Evolutionary conservation across 2,888 invertebrate species (phyloP).

Genomic region (Sceliomorpha sp.): DNA sequence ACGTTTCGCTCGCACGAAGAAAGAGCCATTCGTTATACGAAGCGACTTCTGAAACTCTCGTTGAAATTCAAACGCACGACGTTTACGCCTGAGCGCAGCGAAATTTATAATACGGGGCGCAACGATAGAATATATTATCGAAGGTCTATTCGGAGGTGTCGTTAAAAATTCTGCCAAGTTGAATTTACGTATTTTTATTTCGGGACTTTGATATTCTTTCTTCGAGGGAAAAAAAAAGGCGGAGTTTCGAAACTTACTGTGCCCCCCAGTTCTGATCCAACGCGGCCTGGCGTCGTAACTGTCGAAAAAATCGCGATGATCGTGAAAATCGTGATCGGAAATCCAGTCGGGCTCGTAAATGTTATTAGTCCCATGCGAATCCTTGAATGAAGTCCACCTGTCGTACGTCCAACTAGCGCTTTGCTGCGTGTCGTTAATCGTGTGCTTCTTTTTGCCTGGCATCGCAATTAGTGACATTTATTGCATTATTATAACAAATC

Average conservation of each 20-base stretch:
- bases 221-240: no score
- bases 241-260: slow-evolving; percentile 17
- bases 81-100: no score
- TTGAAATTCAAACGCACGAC: no score
- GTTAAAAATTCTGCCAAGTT: no score
- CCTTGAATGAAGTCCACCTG: slow-evolving; percentile 15
- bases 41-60: no score
- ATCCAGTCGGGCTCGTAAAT: slow-evolving; percentile 20
- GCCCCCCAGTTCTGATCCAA: slow-evolving; percentile 29
- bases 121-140: no score
- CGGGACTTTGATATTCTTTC: no score
- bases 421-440: slow-evolving; percentile 8
- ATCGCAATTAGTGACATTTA: slow-evolving; percentile 15
- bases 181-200: no score
- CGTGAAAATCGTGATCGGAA: slow-evolving; percentile 12
- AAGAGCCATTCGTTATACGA: no score
- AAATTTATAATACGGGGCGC: no score
- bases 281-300: slow-evolving; percentile 25
- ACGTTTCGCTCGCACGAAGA: no score
- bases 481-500: neutral
- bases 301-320: slow-evolving; percentile 22
- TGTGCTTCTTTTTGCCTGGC: slow-evolving; percentile 24
- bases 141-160: no score
- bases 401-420: slow-evolving; percentile 13
- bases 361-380: slow-evolving; percentile 21